Conservation (phyloP, 2,113 vertebrate species). For the Eptesicus fuscus region DNA sequence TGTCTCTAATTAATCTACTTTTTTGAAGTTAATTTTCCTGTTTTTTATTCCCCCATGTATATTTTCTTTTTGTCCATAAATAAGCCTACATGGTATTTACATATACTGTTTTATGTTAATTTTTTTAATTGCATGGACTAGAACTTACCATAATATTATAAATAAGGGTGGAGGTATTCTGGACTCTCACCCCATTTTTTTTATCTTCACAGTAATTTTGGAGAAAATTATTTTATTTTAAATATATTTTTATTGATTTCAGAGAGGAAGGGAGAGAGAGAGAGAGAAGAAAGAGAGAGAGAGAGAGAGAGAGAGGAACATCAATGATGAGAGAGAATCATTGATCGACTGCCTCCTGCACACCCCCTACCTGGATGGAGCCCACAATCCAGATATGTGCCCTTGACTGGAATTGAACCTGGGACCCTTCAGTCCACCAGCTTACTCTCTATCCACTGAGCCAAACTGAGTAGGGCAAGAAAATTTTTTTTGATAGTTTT, state of each 20-base stretch:
- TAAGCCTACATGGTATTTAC: background rate
- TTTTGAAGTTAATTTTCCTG: background rate
- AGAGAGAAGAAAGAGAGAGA: no score
- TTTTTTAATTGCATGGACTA: background rate
- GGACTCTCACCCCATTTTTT: background rate
- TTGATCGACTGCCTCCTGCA: no score
- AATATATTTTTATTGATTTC: background rate
- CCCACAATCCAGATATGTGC: no score
- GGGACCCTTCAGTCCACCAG: no score
- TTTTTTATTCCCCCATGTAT: background rate
- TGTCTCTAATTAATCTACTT: background rate
- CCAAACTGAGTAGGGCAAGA: no score
- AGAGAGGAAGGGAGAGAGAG: no score
- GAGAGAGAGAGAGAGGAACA: no score
- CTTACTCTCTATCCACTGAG: no score
- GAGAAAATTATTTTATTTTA: background rate
- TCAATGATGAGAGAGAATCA: no score
- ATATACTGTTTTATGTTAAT: background rate
- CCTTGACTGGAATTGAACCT: no score
- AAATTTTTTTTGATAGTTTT: background rate
- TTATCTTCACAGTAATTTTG: background rate
- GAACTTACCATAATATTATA: background rate
- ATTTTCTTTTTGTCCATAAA: background rate
- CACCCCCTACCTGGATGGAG: no score
- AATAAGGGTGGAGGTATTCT: background rate